phyloP scores from a whole-genome alignment of 2,113 vertebrate species.

The Nyctibius bracteatus region DNA sequence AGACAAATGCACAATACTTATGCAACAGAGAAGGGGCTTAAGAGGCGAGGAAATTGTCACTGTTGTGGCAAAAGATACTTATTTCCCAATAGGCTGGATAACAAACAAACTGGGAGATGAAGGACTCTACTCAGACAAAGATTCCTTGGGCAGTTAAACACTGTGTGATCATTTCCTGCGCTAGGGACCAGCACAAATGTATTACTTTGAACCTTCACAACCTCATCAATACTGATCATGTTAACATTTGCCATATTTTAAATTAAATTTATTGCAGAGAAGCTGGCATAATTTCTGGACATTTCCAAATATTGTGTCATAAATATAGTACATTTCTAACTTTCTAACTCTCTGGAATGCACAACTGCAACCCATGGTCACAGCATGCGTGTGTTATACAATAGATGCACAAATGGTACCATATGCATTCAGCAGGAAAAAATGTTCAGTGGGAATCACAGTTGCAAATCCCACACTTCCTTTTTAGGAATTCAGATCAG shows the following conservation, averaged over 20 bases:
- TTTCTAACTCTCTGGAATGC: background rate
- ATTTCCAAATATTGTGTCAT: background rate
- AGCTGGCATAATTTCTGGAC: background rate
- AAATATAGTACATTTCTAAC: background rate
- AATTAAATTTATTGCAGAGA: background rate
- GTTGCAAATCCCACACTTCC: background rate
- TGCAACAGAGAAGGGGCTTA: background rate
- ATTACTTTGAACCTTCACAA: background rate
- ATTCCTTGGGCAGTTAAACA: background rate
- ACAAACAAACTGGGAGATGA: background rate
- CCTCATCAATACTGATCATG: background rate
- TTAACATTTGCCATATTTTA: background rate
- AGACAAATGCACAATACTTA: background rate
- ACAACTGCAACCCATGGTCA: background rate
- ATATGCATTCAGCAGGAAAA: background rate
- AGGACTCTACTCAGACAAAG: background rate
- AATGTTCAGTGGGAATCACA: background rate
- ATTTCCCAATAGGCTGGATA: background rate
- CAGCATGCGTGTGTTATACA: background rate
- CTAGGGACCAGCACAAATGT: background rate
- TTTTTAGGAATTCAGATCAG: slow-evolving; percentile 34
- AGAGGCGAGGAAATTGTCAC: background rate
- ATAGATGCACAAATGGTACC: background rate
- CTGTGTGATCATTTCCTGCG: background rate
- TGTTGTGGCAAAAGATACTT: background rate